These are phyloP conservation scores for Rhodinocichla rosea DNA, from an alignment of 2,113 vertebrate genomes.

Conservation along the genomic window DNA sequence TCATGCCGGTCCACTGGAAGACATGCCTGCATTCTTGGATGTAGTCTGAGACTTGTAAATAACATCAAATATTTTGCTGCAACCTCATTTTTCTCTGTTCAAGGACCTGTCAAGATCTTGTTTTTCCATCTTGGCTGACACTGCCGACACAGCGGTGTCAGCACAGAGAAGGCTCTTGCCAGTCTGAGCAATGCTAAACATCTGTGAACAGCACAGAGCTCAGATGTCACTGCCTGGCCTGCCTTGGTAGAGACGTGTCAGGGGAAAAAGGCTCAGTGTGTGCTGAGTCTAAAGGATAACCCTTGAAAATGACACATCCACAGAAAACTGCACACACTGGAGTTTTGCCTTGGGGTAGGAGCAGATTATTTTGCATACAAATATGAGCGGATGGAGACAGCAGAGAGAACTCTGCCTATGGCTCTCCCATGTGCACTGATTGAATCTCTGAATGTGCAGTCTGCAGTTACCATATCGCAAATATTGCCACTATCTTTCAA, in stretches of 20 bases:
- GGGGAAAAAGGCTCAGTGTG: neutral
- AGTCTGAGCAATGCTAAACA: neutral
- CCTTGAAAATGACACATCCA: neutral
- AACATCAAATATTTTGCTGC: neutral
- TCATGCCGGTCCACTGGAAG: neutral
- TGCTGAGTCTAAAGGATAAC: neutral
- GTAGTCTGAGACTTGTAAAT: neutral
- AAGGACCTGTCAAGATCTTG: neutral
- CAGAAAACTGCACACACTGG: neutral
- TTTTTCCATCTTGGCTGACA: constrained; percentile 3
- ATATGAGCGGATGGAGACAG: neutral
- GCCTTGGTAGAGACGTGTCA: neutral
- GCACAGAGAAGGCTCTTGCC: neutral
- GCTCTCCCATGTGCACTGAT: neutral
- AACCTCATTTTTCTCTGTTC: neutral
- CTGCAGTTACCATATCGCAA: neutral
- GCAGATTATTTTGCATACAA: constrained; percentile 9
- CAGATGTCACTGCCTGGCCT: neutral
- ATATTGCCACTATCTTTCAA: neutral
- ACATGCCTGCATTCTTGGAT: neutral
- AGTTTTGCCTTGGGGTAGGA: neutral
- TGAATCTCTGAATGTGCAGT: neutral
- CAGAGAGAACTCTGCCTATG: neutral
- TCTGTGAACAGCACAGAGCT: neutral
- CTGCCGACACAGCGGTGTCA: neutral